A percentile compares a stretch with the other conserved stretches of the same genome.
Evolutionary conservation across 2,888 invertebrate genomes (phyloP).

Genomic region (Ornithoptera alexandrae): DNA sequence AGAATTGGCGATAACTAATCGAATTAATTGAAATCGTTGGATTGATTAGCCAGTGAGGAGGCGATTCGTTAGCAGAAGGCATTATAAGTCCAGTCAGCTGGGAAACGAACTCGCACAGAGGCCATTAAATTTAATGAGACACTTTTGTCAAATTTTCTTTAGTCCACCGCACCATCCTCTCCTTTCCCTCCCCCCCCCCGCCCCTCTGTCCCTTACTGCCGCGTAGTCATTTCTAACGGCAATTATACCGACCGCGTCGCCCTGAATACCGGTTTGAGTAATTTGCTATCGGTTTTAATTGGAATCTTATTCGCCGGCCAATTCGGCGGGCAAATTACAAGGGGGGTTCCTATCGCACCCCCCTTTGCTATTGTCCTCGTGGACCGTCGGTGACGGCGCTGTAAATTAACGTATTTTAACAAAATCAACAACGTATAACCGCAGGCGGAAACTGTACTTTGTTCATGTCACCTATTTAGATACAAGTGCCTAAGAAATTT

Average conservation of each 20-base stretch:
- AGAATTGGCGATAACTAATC: neutral
- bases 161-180: no score
- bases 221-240: slow-evolving; percentile 20
- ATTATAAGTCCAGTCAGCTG: slow-evolving; percentile 12
- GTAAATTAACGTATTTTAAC: neutral
- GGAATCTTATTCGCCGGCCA: slow-evolving; percentile 7
- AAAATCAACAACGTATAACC: no score
- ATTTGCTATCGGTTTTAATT: slow-evolving; percentile 21
- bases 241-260: slow-evolving; percentile 18
- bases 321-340: slow-evolving; percentile 3
- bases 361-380: neutral
- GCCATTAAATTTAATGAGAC: slow-evolving; percentile 20
- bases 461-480: no score
- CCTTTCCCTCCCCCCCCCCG: neutral
- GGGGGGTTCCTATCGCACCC: neutral
- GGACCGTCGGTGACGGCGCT: neutral
- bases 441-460: no score
- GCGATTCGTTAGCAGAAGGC: neutral
- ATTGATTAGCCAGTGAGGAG: neutral
- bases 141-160: slow-evolving; percentile 8
- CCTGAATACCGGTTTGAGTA: slow-evolving; percentile 12
- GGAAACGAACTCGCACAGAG: slow-evolving; percentile 8
- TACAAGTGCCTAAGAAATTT: no score
- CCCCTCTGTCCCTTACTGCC: neutral
- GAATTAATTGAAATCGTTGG: neutral